Evolutionary conservation across 2,888 invertebrate species (phyloP), one percentile per base, ranked within the genome.

Genomic region (Euplagia quadripunctaria): DNA sequence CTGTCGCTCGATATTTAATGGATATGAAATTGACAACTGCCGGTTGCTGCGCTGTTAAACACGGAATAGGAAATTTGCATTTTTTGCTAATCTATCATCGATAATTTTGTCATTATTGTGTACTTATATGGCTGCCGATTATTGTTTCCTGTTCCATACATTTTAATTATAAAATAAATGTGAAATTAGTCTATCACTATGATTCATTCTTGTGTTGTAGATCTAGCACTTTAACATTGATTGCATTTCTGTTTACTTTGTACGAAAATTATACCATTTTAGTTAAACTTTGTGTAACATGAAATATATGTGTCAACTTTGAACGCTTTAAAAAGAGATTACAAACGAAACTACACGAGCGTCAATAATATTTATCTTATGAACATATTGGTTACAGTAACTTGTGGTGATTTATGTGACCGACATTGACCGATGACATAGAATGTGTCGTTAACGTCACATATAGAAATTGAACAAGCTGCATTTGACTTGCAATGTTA

Each of bases 1-100:
- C 80, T 82, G 74, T 78, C 80, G 84, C 76, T 79, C 73, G 72
- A 73, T 74, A 79, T 76, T 55, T 43, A 74, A 83, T 79, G 76
- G 76, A 80, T 71, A 73, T 74, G 58, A 74, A 82, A 78, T 68
- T 64, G 61, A 5, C 64, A 12, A 72, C 72, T 82, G 65, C 82
- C 82, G 76, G 74, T 70, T 17, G 70, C 31, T 41, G 51, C 31
- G n/a, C 42, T 49, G 8, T 17, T 6, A 72, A 82, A 82, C 43
- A 75, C 84, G 84, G 75, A 84, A 79, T 77, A 79, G 82, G 77
- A 80, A 84, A 71, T 70, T 20, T 4, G 58, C n/a, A 52, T 68
- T 77, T 74, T 31, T 72, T 58, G 73, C n/a, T 72, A 72, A 67
- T 72, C 68, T 77, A 51, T 70, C 73, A 61, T 66, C 5, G 9